phyloP scores from a whole-genome alignment of 2,113 vertebrate genomes.

The Archocentrus centrarchus region DNA sequence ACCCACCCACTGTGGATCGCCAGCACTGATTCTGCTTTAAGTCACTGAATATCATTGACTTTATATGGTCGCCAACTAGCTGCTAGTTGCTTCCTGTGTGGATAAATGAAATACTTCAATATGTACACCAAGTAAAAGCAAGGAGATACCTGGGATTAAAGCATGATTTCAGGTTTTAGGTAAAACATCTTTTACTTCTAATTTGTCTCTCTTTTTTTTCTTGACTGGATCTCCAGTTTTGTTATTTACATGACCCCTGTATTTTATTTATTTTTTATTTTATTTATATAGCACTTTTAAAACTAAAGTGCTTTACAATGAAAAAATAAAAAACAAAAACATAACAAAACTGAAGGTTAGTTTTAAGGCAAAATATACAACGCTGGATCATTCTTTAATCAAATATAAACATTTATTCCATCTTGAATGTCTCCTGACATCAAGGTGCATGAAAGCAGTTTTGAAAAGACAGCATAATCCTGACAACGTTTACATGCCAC shows the following conservation, averaged over 20 bases:
- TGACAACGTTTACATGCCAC: neutral
- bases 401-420: constrained; percentile 13
- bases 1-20: neutral
- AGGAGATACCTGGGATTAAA: too few species aligned
- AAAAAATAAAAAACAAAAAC: neutral
- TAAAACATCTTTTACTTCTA: too few species aligned
- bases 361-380: constrained; percentile 2
- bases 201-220: neutral
- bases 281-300: neutral
- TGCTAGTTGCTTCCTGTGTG: neutral
- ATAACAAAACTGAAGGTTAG: neutral
- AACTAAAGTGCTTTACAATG: neutral
- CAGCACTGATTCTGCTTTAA: neutral
- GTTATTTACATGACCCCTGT: too few species aligned
- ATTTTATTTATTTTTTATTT: neutral
- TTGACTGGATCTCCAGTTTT: neutral
- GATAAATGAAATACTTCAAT: neutral
- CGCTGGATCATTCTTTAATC: neutral
- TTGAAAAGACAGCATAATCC: neutral
- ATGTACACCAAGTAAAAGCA: too few species aligned
- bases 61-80: neutral
- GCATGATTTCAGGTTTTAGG: too few species aligned
- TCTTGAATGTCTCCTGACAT: constrained; percentile 15
- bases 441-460: neutral
- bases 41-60: neutral